Evolutionary conservation across 2,888 invertebrate species (phyloP).

Genomic region (Drosophila incognita): DNA sequence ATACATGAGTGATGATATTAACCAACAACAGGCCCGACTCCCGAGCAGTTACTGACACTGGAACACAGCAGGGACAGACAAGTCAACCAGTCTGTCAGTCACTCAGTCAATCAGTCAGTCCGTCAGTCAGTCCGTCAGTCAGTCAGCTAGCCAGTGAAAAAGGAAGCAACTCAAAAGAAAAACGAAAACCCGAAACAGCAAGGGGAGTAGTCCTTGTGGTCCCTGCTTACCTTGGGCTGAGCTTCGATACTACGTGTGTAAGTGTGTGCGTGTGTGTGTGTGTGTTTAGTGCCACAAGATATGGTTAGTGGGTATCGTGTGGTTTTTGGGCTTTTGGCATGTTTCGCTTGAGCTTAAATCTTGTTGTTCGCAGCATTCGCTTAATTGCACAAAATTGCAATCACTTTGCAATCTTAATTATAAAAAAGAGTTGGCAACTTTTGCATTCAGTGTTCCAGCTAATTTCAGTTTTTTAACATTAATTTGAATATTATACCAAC

Average conservation of each 20-base stretch:
- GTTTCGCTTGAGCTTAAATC: conserved; percentile 12
- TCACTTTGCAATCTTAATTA: neutral
- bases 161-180: neutral
- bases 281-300: conserved; percentile 37
- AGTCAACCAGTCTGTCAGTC: conserved; percentile 49
- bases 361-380: conserved; percentile 15
- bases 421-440: conserved; percentile 4
- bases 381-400: conserved; percentile 16
- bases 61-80: conserved; percentile 22
- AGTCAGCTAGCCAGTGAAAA: conserved; percentile 16
- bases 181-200: neutral
- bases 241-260: neutral
- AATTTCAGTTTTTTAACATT: too few relatives aligned
- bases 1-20: conserved; percentile 83
- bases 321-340: neutral
- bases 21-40: conserved; percentile 64
- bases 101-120: conserved; percentile 7
- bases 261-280: neutral
- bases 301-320: conserved; percentile 24
- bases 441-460: neutral
- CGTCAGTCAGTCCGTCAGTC: conserved; percentile 34
- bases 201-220: conserved; percentile 6
- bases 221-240: neutral
- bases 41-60: conserved; percentile 7
- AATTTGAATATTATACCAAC: too few relatives aligned